Base-by-base conservation (phyloP, 1,140 invertebrate genomes). In the Drosophila funebris region DNA sequence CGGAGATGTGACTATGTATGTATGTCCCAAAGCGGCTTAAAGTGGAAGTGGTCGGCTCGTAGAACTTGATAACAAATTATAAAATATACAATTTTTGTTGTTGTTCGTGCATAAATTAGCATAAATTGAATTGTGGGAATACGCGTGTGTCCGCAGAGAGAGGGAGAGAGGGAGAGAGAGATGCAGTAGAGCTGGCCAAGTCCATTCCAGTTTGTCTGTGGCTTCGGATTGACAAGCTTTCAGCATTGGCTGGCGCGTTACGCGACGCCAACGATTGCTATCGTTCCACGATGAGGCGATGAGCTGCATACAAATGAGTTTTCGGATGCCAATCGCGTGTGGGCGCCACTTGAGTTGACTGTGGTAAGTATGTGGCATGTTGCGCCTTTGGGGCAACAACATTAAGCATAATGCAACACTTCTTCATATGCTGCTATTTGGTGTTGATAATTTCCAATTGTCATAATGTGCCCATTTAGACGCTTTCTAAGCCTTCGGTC, bases 21-120 rank as follows among this genome's bases (percentile, higher is more conserved):
- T 29, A 22, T 36, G 54, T 58, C 14, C 9, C 56, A 67, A 66
- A 78, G 82, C 39, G 63, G 41, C 78, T 81, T 68, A 53, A 27
- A 53, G 48, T 66, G 46, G 54, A 50, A 58, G 54, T 62, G 58
- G 18, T n/a, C 50, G 48, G 22, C 46, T 31, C 37, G 72, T 53
- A 75, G 76, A 84, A 79, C 70, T 67, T 75, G 57, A 64, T 67
- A 76, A 82, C 67, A 87, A 82, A 76, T 88, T 87, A 87, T 80
- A 80, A 64, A 69, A 78, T 67, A 76, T 79, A 67, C 56, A 64
- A 13, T 48, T 50, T 61, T 64, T 43, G 53, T 43, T 77, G 4
- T 11, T 33, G 9, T 46, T 67, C 43, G 54, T 57, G 82, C 73
- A 85, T 87, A 87, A 54, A 87, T 85, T 74, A 81, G 60, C 82